Conservation (phyloP, 2,797 vertebrate species). For the Sebastes melanostomus region DNA sequence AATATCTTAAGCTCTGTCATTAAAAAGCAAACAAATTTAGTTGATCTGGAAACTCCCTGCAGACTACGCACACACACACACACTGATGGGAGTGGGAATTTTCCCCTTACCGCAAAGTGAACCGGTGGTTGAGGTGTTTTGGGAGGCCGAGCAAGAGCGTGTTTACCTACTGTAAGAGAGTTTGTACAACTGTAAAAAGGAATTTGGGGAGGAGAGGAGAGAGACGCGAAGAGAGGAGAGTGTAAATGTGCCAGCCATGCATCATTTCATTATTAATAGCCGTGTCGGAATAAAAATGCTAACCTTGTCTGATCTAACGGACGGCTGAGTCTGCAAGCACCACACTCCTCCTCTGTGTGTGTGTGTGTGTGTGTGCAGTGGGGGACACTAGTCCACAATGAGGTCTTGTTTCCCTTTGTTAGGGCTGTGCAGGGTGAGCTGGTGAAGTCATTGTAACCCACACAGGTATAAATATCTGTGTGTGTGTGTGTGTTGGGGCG, state of each 20-base stretch:
- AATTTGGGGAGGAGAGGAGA: constrained; percentile 68
- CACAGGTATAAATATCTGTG: constrained; percentile 76
- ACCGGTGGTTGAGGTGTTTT: constrained; percentile 65
- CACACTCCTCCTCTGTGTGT: constrained; percentile 16
- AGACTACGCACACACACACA: constrained; percentile 53
- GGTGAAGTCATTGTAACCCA: constrained; percentile 72
- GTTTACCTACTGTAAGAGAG: constrained; percentile 70
- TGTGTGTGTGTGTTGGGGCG: constrained; percentile 54
- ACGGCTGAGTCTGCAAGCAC: constrained; percentile 84
- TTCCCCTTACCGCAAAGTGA: constrained; percentile 71
- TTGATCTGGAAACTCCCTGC: constrained; percentile 78
- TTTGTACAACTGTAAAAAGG: constrained; percentile 73
- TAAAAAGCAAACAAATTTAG: constrained; percentile 82
- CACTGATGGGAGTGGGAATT: constrained; percentile 53
- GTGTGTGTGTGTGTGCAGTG: neutral
- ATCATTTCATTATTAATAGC: constrained; percentile 98
- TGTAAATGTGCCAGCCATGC: constrained; percentile 74
- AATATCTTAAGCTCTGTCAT: constrained; percentile 83
- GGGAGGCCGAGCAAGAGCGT: constrained; percentile 53
- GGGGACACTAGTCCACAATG: constrained; percentile 50
- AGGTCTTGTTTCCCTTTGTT: constrained; percentile 71
- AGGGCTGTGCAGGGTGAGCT: constrained; percentile 40
- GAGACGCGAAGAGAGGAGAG: constrained; percentile 70
- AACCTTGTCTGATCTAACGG: constrained; percentile 94
- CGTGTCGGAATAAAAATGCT: constrained; percentile 92